Evolutionary conservation across 2,888 invertebrate genomes (phyloP), one percentile per base, ranked within the genome.

Genomic region (Dasypogon diadema): DNA sequence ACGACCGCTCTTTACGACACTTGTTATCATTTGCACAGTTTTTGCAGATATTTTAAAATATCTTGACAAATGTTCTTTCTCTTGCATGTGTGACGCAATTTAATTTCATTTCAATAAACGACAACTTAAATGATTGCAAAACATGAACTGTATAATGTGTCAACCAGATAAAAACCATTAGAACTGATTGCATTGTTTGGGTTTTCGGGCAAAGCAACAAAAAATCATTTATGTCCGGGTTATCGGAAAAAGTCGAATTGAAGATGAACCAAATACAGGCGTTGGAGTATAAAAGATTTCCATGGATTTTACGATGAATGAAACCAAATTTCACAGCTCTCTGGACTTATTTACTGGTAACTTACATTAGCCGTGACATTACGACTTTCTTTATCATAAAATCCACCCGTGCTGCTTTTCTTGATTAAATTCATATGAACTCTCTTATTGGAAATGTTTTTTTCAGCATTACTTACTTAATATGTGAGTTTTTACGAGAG

Each of bases 291-390:
- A 37, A 60, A 60, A 60, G n/a, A 60, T 26, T 16, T 60, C n/a
- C 42, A 42, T 30, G 6, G 5, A 6, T 3, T 42, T 42, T 12
- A 12, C n/a, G 42, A 12, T 42, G 2, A 42, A 12, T 42, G 12
- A 12, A 42, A 12, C n/a, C 42, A 60, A 60, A 60, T 37, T 37
- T 60, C 37, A 60, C 60, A 60, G 60, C 60, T 60, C 18, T n/a
- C 21, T 37, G 60, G 60, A 37, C 42, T 58, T 58, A 58, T 60
- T 60, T 60, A 60, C 60, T 60, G 60, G 60, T 37, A 34, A 30
- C 21, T 60, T 26, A 60, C 60, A 60, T 60, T 37, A 60, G 60
- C 60, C 60, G 60, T 60, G 60, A 60, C 60, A 60, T 60, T 60
- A 60, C 60, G 60, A 60, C 60, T 37, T 60, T 60, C 42, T 42